Percentiles rank a stretch among this genome's conserved stretches.
Evolutionary conservation across 2,888 invertebrate genomes (phyloP).

Genomic region (Serrognathus titanus): DNA sequence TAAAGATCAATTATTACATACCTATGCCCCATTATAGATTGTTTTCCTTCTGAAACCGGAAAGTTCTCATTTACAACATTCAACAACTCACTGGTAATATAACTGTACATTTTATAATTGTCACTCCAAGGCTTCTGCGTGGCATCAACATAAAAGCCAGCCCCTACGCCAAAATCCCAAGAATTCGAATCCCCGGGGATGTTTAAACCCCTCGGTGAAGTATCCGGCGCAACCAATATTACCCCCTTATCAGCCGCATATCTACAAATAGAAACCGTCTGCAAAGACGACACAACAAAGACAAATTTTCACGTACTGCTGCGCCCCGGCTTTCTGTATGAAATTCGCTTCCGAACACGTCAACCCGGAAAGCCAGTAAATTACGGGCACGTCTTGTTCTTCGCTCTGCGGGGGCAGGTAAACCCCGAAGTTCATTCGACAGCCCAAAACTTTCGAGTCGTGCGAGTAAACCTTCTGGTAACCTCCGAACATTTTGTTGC

Average conservation of each 20-base stretch:
- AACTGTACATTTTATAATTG: conserved; percentile 93
- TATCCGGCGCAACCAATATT: conserved; percentile 91
- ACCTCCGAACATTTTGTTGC: conserved; percentile 77
- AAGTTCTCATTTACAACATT: conserved; percentile 74
- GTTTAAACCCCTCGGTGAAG: conserved; percentile 87
- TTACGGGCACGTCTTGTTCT: conserved; percentile 68
- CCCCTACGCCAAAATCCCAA: conserved; percentile 94
- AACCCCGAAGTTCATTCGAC: conserved; percentile 90
- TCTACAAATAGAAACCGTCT: conserved; percentile 36
- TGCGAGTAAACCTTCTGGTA: conserved; percentile 82
- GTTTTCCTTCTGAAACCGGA: conserved; percentile 57
- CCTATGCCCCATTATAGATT: conserved; percentile 82
- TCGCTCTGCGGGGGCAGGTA: conserved; percentile 80
- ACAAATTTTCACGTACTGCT: conserved; percentile 53
- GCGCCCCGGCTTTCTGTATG: conserved; percentile 92
- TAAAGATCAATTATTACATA: conserved; percentile 35
- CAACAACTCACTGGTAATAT: conserved; percentile 84
- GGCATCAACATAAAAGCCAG: conserved; percentile 95
- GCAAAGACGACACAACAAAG: not conserved
- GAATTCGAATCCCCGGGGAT: conserved; percentile 87
- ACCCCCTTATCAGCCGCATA: conserved; percentile 83
- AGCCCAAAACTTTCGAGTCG: conserved; percentile 72
- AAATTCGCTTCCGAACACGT: conserved; percentile 96
- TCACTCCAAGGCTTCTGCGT: conserved; percentile 86
- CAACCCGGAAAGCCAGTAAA: conserved; percentile 90